Percentiles rank a stretch among this genome's conserved stretches.
These are phyloP conservation scores for Haplochromis burtoni DNA, from an alignment of 2,113 vertebrate species.

Conservation along the genomic window DNA sequence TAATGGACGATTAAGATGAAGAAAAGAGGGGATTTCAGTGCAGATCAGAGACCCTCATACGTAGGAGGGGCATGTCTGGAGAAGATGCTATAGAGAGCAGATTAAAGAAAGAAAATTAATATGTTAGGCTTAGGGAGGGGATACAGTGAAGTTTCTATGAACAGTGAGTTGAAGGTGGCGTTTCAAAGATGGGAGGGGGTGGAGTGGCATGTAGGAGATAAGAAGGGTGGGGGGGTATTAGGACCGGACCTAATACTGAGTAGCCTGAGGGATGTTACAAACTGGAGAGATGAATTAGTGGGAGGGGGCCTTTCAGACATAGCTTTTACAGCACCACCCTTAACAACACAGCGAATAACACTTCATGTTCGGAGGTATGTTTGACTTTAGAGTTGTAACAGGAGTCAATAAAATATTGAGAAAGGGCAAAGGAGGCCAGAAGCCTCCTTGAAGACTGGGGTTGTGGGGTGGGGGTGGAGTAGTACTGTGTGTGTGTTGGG, in stretches of 20 bases:
- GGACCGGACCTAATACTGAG: not conserved
- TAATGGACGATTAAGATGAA: not conserved
- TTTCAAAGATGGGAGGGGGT: not conserved
- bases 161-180: not conserved
- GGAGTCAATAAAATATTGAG: not conserved
- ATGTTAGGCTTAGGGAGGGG: not conserved
- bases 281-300: not conserved
- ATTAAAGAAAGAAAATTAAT: conserved; percentile 1
- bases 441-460: not conserved
- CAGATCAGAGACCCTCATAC: not conserved
- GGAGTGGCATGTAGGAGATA: not conserved
- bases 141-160: not conserved
- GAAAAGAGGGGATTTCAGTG: not conserved
- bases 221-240: not conserved
- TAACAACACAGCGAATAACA: not conserved
- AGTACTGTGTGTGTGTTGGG: not conserved
- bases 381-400: not conserved
- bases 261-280: not conserved
- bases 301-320: not conserved
- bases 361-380: not conserved
- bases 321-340: not conserved
- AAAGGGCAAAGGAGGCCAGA: not conserved
- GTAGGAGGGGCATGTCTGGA: not conserved
- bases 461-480: not conserved
- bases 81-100: not conserved